Evolutionary conservation across 2,113 vertebrate genomes (phyloP).

Genomic region (Chaetorhynchus papuensis): DNA sequence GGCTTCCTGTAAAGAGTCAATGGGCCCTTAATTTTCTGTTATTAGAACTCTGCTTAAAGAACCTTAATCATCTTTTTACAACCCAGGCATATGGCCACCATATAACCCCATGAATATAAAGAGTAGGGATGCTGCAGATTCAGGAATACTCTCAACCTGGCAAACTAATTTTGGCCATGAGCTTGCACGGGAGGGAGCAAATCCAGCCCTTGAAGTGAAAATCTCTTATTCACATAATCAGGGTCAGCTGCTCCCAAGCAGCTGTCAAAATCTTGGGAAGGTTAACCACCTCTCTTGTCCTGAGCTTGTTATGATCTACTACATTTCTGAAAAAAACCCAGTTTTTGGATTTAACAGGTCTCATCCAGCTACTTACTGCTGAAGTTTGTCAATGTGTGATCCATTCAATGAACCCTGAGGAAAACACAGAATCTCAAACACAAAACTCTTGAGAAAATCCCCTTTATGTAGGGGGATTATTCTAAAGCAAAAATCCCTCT

Average conservation of each 20-base stretch:
- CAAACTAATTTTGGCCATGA: neutral
- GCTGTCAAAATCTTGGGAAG: neutral
- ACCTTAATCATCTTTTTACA: neutral
- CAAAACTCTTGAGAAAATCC: neutral
- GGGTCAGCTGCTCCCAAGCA: neutral
- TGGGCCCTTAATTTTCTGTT: neutral
- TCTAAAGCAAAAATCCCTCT: neutral
- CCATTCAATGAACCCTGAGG: neutral
- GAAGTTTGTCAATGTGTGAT: constrained; percentile 2
- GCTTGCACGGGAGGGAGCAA: neutral
- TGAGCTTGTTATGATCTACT: neutral
- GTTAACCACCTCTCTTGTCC: neutral
- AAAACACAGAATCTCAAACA: constrained; percentile 11
- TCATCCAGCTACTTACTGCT: neutral
- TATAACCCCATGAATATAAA: neutral
- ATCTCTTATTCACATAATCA: neutral
- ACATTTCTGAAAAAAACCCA: rapidly evolving
- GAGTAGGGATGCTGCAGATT: neutral
- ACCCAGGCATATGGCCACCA: neutral
- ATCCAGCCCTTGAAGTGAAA: neutral
- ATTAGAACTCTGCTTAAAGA: neutral
- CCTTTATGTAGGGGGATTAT: neutral
- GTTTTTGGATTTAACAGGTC: neutral
- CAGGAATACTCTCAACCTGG: neutral
- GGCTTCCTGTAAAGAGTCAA: neutral